These are phyloP conservation scores for Napeogenes sylphis DNA, from an alignment of 2,888 invertebrate genomes.

Conservation along the genomic window DNA sequence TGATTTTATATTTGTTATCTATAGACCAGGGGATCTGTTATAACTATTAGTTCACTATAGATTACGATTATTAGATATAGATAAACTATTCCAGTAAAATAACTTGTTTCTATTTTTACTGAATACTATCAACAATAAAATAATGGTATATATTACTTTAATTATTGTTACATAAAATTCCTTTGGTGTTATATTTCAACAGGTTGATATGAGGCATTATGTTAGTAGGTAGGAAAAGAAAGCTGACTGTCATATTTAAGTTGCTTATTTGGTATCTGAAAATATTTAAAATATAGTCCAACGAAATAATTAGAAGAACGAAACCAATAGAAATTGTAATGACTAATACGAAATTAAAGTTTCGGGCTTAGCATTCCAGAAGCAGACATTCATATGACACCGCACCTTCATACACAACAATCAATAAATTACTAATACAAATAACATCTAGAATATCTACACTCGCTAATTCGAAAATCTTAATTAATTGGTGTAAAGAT, in stretches of 20 bases:
- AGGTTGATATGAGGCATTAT: constrained; percentile 1
- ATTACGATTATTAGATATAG: too few species aligned
- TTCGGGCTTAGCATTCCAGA: constrained; percentile 30
- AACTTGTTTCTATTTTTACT: neutral
- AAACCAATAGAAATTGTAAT: too few species aligned
- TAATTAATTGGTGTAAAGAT: constrained; percentile 77
- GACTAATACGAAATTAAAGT: constrained; percentile 1
- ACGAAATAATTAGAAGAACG: neutral
- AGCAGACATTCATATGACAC: constrained; percentile 27
- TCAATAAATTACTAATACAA: constrained; percentile 48
- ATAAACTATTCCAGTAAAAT: constrained; percentile 3
- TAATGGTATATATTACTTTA: neutral
- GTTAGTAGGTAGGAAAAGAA: neutral
- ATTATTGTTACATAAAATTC: constrained; percentile 6
- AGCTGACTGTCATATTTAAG: neutral
- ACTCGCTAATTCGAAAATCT: constrained; percentile 62
- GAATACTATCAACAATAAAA: constrained; percentile 1
- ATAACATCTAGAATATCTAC: constrained; percentile 67
- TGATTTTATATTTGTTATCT: too few species aligned
- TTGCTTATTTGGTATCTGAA: neutral
- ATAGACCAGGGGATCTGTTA: too few species aligned
- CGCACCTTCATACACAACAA: constrained; percentile 47
- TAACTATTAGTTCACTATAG: too few species aligned
- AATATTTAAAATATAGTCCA: neutral
- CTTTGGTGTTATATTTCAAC: constrained; percentile 1